Percentiles rank a stretch among this genome's conserved stretches.
phyloP scores from a whole-genome alignment of 2,888 invertebrate genomes.

The Asteroscopus sphinx region DNA sequence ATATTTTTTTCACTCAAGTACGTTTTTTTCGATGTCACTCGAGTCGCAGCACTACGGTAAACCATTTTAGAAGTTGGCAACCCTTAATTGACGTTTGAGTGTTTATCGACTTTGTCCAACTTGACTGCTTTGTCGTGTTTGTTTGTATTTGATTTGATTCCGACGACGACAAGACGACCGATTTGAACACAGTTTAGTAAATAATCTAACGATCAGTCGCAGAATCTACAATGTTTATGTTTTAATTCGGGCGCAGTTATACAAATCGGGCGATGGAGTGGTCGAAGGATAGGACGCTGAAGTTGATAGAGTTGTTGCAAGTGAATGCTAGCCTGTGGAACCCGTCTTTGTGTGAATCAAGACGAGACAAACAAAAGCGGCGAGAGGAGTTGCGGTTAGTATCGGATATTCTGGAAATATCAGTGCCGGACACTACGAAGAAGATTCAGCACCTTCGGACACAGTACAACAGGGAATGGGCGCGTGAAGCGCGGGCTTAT shows the following conservation, averaged over 20 bases:
- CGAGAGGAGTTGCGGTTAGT: slow-evolving; percentile 82
- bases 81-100: too few relatives aligned
- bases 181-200: slow-evolving; percentile 55
- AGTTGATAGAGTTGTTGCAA: slow-evolving; percentile 84
- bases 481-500: slow-evolving; percentile 86
- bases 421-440: slow-evolving; percentile 87
- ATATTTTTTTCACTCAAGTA: too few relatives aligned
- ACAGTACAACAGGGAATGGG: slow-evolving; percentile 90
- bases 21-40: too few relatives aligned
- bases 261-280: slow-evolving; percentile 79
- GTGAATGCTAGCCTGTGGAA: slow-evolving; percentile 83
- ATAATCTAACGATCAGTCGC: slow-evolving; percentile 75
- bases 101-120: too few relatives aligned
- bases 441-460: slow-evolving; percentile 91
- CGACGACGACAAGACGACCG: too few relatives aligned
- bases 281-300: slow-evolving; percentile 86
- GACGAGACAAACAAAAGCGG: slow-evolving; percentile 84
- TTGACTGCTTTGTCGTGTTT: background rate
- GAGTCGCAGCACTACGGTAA: too few relatives aligned
- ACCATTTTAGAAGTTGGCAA: too few relatives aligned
- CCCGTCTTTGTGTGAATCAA: slow-evolving; percentile 80
- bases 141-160: too few relatives aligned
- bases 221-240: slow-evolving; percentile 63
- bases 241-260: slow-evolving; percentile 53
- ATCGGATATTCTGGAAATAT: slow-evolving; percentile 76